Conservation (phyloP, 2,113 vertebrate genomes). For the Tautogolabrus adspersus region DNA sequence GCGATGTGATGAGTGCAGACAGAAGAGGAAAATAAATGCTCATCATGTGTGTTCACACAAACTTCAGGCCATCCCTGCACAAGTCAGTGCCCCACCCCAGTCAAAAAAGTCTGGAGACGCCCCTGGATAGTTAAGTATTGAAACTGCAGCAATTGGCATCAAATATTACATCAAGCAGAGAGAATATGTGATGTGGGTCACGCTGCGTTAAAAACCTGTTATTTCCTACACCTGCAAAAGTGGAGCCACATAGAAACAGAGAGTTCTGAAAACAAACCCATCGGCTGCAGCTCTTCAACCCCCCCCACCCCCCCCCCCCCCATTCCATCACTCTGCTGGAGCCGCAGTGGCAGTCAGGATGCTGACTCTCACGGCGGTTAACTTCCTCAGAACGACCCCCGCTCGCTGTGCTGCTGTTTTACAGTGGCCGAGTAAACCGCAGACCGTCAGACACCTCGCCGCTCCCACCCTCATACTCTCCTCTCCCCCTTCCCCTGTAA, state of each 20-base stretch:
- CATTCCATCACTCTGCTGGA: conserved; percentile 38
- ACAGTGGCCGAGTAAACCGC: conserved; percentile 63
- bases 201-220: conserved; percentile 21
- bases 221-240: conserved; percentile 46
- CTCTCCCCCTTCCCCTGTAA: conserved; percentile 36
- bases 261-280: conserved; percentile 31
- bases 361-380: conserved; percentile 66
- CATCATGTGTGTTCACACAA: no score
- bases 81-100: no score
- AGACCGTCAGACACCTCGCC: conserved; percentile 69
- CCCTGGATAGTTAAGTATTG: background rate
- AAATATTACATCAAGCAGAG: conserved; percentile 14
- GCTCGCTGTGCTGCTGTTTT: conserved; percentile 63
- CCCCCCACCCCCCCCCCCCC: background rate
- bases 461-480: conserved; percentile 31
- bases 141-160: background rate
- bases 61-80: no score
- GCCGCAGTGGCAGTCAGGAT: conserved; percentile 61
- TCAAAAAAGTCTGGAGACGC: no score
- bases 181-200: conserved; percentile 21
- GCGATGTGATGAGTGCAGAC: no score
- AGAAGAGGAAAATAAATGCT: no score
- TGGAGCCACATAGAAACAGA: conserved; percentile 16
- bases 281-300: background rate
- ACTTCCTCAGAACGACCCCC: conserved; percentile 66